Evolutionary conservation across 2,888 invertebrate species (phyloP), one percentile per base, ranked within the genome.

Genomic region (Tachystola acroxantha): DNA sequence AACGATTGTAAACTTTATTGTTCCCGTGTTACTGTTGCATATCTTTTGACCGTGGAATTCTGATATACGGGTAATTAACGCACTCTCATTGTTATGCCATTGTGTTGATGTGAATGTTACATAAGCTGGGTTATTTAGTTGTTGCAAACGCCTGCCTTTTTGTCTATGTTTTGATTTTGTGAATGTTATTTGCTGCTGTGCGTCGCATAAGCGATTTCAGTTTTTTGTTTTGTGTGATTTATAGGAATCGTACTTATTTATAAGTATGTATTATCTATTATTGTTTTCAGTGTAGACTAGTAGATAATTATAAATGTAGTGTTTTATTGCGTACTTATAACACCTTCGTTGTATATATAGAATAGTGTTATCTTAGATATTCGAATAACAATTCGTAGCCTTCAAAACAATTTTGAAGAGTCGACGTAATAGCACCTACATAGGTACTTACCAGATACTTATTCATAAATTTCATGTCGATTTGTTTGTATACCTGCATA

Each of bases 1-100:
- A 60, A 55, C 66, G 61, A 67, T 74, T 75, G 74, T 73, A 54
- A 64, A 64, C 65, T 62, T 64, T 65, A 66, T 58, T 55, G 45
- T 50, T 53, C 54, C 57, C 48, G 61, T 66, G 64, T 66, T 69
- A 59, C 59, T 59, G 61, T 64, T 44, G 46, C 44, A 37, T 46
- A 45, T 50, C 40, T 37, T 36, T 44, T 44, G 39, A 36, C 43
- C 42, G 53, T 46, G 51, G 40, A 49, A 46, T 50, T 50, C 38
- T 42, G 41, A 45, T 49, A 42, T 46, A 43, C 34, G 32, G 57
- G 53, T 57, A 54, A 54, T 54, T 51, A 54, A 45, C 39, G 38
- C 37, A 42, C 40, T 47, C 39, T 33, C 37, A 45, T 51, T 50
- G 48, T 49, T 48, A 39, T 37, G 32, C 37, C 36, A 39, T 45